Conservation (phyloP, 2,797 vertebrate species). For the Tauraco hartlaubi region DNA sequence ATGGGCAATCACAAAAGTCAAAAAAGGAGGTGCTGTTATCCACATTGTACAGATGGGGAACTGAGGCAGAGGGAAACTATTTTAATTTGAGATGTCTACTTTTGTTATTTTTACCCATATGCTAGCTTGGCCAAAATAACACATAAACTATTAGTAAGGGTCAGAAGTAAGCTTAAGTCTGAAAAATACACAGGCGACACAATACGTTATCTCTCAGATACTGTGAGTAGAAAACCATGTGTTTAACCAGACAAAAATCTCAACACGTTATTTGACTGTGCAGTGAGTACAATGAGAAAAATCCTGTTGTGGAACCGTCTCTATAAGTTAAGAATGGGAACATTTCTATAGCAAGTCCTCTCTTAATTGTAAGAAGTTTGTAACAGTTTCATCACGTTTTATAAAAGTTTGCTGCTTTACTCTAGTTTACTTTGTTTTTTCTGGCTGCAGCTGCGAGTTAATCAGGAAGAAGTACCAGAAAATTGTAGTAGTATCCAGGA, state of each 20-base stretch:
- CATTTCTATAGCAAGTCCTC: neutral
- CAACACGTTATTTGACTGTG: neutral
- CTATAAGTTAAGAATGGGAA: neutral
- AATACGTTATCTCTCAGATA: neutral
- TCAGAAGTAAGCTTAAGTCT: neutral
- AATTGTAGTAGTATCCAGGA: conserved; percentile 82
- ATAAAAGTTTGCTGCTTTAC: neutral
- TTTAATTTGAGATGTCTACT: neutral
- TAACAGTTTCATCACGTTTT: neutral
- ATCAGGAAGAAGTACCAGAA: conserved; percentile 93
- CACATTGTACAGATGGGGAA: rapidly evolving
- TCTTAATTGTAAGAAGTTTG: neutral
- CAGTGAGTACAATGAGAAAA: neutral
- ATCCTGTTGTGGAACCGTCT: neutral
- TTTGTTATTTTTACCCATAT: neutral
- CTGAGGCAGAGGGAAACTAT: neutral
- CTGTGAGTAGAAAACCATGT: neutral
- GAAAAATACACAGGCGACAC: neutral
- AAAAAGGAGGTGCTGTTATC: neutral
- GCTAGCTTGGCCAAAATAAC: neutral
- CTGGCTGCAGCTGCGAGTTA: conserved; percentile 90
- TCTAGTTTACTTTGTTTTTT: conserved; percentile 18
- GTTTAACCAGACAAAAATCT: neutral
- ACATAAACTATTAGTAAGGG: neutral
- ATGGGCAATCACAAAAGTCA: neutral